Evolutionary conservation across 2,113 vertebrate species (phyloP).

Genomic region (Pantherophis guttatus): DNA sequence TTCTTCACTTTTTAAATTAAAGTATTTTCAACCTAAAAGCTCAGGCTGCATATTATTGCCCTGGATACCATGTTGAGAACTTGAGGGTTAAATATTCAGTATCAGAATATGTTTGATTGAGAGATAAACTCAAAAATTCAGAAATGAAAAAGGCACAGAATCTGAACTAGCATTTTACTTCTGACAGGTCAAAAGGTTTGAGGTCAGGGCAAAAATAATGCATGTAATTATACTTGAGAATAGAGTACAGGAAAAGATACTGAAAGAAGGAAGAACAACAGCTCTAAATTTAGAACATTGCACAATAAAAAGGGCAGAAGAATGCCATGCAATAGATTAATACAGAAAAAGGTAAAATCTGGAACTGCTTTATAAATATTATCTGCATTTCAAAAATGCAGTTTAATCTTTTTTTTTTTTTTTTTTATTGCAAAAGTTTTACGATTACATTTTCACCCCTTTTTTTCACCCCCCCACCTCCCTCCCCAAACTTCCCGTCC

Average conservation of each 20-base stretch:
- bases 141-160: background rate
- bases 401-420: too few relatives aligned
- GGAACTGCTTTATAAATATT: background rate
- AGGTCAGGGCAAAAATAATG: background rate
- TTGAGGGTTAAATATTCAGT: background rate
- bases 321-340: background rate
- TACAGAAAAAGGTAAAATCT: background rate
- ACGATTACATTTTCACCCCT: too few relatives aligned
- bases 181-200: background rate
- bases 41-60: background rate
- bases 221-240: background rate
- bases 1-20: background rate
- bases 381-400: background rate
- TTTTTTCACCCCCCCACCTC: too few relatives aligned
- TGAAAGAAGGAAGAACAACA: background rate
- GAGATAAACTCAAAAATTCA: background rate
- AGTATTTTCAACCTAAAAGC: background rate
- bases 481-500: too few relatives aligned
- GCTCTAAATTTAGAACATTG: background rate
- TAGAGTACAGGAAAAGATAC: background rate
- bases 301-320: background rate
- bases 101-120: background rate
- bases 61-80: background rate
- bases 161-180: background rate
- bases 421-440: too few relatives aligned